Evolutionary conservation across 2,888 invertebrate genomes (phyloP).

Genomic region (Ophion ellenae): DNA sequence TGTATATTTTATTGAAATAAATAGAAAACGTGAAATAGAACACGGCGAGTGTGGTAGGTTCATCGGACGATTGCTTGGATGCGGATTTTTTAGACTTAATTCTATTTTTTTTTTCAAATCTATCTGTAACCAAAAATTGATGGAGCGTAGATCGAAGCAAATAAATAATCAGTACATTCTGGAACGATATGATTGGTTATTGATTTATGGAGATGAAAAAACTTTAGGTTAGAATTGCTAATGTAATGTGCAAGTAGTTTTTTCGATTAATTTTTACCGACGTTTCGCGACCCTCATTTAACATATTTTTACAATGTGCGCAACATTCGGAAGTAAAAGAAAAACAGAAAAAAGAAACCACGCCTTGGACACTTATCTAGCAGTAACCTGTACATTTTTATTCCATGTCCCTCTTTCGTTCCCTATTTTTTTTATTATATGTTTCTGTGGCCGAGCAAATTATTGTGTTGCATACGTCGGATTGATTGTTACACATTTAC

Average conservation of each 20-base stretch:
- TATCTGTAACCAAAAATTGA: slow-evolving; percentile 5
- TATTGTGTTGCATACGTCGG: slow-evolving; percentile 47
- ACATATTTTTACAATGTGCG: slow-evolving; percentile 69
- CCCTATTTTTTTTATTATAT: slow-evolving; percentile 42
- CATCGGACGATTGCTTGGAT: slow-evolving; percentile 16
- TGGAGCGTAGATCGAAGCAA: slow-evolving; percentile 48
- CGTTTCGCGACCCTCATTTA: slow-evolving; percentile 54
- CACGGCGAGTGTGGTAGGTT: slow-evolving; percentile 16
- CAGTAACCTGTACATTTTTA: slow-evolving; percentile 63
- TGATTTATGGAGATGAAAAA: slow-evolving; percentile 46
- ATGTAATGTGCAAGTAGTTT: slow-evolving; percentile 65
- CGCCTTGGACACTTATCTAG: slow-evolving; percentile 61
- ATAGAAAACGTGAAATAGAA: slow-evolving; percentile 19
- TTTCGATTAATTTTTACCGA: slow-evolving; percentile 62
- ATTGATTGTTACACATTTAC: slow-evolving; percentile 40
- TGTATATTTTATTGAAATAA: slow-evolving; percentile 45
- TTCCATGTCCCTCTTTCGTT: slow-evolving; percentile 61
- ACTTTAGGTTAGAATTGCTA: slow-evolving; percentile 35
- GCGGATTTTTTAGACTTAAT: slow-evolving; percentile 3
- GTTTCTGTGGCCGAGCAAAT: slow-evolving; percentile 37
- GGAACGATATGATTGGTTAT: slow-evolving; percentile 46
- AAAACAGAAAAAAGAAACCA: slow-evolving; percentile 49
- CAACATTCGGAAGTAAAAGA: slow-evolving; percentile 55
- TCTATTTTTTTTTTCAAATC: slow-evolving; percentile 5
- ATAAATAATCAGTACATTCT: slow-evolving; percentile 56